Conservation (phyloP, 2,797 vertebrate genomes). For the Bovichtus variegatus region DNA sequence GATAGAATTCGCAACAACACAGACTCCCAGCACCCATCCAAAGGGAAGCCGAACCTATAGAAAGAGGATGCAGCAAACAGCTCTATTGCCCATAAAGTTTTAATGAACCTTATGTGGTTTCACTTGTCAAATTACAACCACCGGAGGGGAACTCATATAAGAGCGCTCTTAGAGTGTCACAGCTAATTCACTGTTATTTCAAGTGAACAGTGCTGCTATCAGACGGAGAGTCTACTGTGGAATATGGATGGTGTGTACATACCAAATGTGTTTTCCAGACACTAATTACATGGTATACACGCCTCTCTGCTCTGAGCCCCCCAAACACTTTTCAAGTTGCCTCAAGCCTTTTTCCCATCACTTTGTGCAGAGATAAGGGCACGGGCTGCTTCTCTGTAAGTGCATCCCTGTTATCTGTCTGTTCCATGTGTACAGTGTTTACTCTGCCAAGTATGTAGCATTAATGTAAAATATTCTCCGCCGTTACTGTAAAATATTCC, state of each 20-base stretch:
- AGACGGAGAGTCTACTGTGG: slow-evolving; percentile 4
- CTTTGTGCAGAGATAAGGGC: slow-evolving; percentile 39
- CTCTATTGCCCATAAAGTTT: slow-evolving; percentile 21
- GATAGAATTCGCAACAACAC: not conserved
- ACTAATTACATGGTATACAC: slow-evolving; percentile 47
- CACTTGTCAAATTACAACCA: slow-evolving; percentile 38
- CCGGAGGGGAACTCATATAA: not conserved
- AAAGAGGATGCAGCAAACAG: not conserved
- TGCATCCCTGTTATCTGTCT: slow-evolving; percentile 47
- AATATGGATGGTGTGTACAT: slow-evolving; percentile 52
- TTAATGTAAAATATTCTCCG: slow-evolving; percentile 22
- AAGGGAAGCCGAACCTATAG: not conserved
- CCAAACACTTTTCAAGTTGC: slow-evolving; percentile 29
- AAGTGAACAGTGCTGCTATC: slow-evolving; percentile 13
- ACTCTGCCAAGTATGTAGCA: not conserved
- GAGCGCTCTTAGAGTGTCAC: slow-evolving; percentile 1
- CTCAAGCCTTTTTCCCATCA: slow-evolving; percentile 24
- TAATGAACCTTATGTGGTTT: slow-evolving; percentile 36
- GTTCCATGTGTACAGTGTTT: slow-evolving; percentile 40
- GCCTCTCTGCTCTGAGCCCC: slow-evolving; percentile 4
- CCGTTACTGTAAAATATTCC: slow-evolving; percentile 22
- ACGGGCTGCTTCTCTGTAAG: slow-evolving; percentile 9
- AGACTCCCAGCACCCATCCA: not conserved
- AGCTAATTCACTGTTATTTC: slow-evolving; percentile 19
- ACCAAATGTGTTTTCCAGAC: slow-evolving; percentile 45